These are phyloP conservation scores for Imbricaverruca yamaguchii DNA, from an alignment of 2,888 invertebrate species.

Conservation along the genomic window DNA sequence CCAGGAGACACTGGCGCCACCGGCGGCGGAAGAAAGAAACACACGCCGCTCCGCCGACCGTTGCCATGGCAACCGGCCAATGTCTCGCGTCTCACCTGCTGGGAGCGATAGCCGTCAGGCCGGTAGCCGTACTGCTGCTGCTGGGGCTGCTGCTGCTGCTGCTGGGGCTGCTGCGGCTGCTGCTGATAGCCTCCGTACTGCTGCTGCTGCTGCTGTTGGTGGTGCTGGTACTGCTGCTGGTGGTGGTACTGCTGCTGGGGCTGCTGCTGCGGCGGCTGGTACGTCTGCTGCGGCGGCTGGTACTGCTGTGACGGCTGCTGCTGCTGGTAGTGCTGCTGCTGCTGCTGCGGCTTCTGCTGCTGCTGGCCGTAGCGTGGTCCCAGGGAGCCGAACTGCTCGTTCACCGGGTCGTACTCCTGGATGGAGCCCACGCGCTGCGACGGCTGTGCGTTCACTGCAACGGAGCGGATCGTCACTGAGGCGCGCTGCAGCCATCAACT, in stretches of 20 bases:
- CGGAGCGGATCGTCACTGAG: not conserved
- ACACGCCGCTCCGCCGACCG: no score
- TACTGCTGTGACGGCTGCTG: conserved; percentile 41
- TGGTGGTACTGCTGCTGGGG: conserved; percentile 9
- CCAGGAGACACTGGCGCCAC: no score
- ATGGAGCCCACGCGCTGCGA: conserved; percentile 76
- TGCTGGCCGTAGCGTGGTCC: conserved; percentile 42
- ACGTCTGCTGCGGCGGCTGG: conserved; percentile 30
- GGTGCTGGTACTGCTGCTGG: conserved; percentile 29
- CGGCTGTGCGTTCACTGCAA: conserved; percentile 49
- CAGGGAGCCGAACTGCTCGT: conserved; percentile 71
- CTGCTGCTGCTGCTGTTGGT: conserved; percentile 29
- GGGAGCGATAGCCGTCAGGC: conserved; percentile 2
- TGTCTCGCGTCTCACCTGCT: not conserved
- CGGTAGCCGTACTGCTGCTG: conserved; percentile 13
- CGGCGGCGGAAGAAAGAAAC: no score
- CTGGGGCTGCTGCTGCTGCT: not conserved
- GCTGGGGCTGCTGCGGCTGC: not conserved
- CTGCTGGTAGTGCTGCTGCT: conserved; percentile 38
- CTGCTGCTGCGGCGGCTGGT: conserved; percentile 11
- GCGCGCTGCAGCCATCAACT: no score
- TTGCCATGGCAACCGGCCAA: no score
- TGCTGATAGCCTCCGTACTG: conserved; percentile 18
- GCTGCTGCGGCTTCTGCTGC: conserved; percentile 39
- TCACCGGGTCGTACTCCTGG: conserved; percentile 89